Conservation (phyloP, 2,797 vertebrate genomes). For the Hippopotamyrus pictus region DNA sequence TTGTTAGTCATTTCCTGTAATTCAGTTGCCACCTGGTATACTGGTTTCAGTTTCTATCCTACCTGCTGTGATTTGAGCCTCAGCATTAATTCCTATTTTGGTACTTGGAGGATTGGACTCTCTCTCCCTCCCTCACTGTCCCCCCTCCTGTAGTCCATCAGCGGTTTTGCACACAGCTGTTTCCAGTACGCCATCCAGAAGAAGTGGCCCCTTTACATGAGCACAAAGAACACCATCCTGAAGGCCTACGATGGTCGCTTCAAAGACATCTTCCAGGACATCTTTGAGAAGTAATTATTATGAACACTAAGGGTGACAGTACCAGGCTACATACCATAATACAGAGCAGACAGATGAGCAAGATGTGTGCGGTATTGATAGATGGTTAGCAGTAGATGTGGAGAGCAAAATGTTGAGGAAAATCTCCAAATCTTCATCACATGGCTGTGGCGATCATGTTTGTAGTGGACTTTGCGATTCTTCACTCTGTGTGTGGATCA, state of each 20-base stretch:
- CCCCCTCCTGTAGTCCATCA: neutral
- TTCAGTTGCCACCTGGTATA: neutral
- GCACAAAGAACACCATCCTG: slow-evolving; percentile 99
- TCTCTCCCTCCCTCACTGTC: neutral
- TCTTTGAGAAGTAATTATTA: slow-evolving; percentile 72
- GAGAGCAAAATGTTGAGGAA: neutral
- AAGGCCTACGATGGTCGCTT: slow-evolving; percentile 94
- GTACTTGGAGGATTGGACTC: neutral
- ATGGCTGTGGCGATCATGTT: neutral
- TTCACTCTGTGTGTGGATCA: neutral
- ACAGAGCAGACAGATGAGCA: neutral
- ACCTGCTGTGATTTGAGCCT: neutral
- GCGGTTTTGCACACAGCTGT: slow-evolving; percentile 89
- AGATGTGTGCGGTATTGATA: neutral
- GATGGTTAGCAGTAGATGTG: neutral
- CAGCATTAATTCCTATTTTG: neutral
- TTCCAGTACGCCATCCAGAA: slow-evolving; percentile 93
- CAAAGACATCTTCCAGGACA: slow-evolving; percentile 95
- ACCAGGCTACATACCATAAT: neutral
- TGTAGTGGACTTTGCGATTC: neutral
- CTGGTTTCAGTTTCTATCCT: neutral
- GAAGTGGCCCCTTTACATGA: slow-evolving; percentile 96
- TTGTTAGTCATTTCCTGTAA: neutral
- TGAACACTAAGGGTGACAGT: neutral
- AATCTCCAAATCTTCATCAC: neutral